phyloP scores from a whole-genome alignment of 2,113 vertebrate species.

The Telmatochromis sp. region DNA sequence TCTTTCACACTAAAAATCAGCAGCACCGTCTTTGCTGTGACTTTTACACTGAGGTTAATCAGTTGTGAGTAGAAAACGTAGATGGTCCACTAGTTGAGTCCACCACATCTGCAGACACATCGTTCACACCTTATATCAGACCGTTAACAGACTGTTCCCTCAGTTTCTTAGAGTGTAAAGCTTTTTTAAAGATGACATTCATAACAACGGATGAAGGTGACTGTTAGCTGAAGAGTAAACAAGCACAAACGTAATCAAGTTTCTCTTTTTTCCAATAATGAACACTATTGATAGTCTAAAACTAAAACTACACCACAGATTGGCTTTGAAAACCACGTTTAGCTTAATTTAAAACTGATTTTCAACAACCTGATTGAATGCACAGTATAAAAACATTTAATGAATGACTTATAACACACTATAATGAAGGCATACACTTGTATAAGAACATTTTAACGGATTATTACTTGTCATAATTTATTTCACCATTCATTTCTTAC shows the following conservation, averaged over 20 bases:
- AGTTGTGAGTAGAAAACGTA: background rate
- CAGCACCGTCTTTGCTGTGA: background rate
- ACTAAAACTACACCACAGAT: background rate
- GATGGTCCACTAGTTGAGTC: background rate
- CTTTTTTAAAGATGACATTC: background rate
- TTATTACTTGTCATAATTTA: background rate
- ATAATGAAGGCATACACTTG: background rate
- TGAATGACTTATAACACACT: background rate
- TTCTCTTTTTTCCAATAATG: background rate
- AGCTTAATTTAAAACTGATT: background rate
- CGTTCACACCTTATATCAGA: background rate
- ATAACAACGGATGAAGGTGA: background rate
- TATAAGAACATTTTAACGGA: background rate
- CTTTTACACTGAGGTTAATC: background rate
- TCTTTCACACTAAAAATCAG: background rate
- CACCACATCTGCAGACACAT: background rate
- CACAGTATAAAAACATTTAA: background rate
- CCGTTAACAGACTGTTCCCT: accelerated
- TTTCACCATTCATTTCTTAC: background rate
- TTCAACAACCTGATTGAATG: background rate
- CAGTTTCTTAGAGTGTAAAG: background rate
- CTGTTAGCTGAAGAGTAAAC: background rate
- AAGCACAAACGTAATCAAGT: background rate
- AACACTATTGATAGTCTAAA: background rate
- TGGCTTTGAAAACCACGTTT: background rate